Evolutionary conservation across 2,888 invertebrate genomes (phyloP), one percentile per base, ranked within the genome.

Genomic region (Himalopsyche anomala): DNA sequence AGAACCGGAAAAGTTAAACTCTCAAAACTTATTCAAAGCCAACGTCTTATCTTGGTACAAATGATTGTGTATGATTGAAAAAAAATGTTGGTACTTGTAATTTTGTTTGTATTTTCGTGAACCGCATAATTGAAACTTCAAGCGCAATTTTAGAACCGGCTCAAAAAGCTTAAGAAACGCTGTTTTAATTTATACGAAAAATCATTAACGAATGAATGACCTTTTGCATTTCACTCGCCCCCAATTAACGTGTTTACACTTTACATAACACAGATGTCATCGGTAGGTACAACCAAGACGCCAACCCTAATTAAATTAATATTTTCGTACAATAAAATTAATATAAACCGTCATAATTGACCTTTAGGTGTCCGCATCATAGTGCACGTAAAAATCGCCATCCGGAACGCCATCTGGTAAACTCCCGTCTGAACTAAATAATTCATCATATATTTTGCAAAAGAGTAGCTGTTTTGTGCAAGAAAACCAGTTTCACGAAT

Each of bases 341-440:
- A 62, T 62, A 19, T 55, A 83, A 86, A 86, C 83, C 74, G 83
- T 83, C 80, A 55, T 83, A 45, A 45, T n/a, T 86, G 86, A 86
- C 86, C 86, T 86, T 86, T 86, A 51, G 83, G 80, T 45, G 55
- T 84, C 86, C 51, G 69, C 80, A 28, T 82, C 82, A 85, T 82
- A 80, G 74, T 54, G 83, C 86, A 85, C 85, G 45, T 69, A 36
- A 45, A 79, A 79, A 38, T n/a, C 36, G 38, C 81, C 28, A 38
- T 54, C 82, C 84, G 79, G 80, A 80, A 84, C 80, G 84, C 69
- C 84, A 84, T 84, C 84, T 84, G 84, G 80, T 55, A 5, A 56
- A 56, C 40, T 36, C 69, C 56, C 62, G 69, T 83, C 83, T 56
- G 19, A 62, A 62, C 62, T 62, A 62, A 62, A 28, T 28, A 62